Conservation (phyloP, 2,888 invertebrate species). For the Trachelus stipa region DNA sequence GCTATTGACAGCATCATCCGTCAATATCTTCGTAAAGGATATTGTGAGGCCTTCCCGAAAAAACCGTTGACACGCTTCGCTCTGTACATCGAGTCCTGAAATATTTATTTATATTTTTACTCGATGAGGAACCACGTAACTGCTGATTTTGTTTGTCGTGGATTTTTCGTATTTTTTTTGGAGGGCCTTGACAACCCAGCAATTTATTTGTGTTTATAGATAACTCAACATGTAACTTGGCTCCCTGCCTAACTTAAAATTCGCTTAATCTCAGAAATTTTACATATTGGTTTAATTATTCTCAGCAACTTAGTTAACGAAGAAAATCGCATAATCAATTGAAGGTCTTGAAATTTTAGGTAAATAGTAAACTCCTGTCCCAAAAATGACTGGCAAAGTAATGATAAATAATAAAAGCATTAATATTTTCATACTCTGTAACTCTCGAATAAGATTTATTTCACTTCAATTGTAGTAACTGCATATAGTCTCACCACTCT, state of each 20-base stretch:
- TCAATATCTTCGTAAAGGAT: slow-evolving; percentile 96
- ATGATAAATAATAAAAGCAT: background rate
- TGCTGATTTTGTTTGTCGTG: background rate
- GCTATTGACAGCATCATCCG: slow-evolving; percentile 96
- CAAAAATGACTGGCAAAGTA: background rate
- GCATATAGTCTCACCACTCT: no score
- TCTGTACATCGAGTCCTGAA: slow-evolving; percentile 86
- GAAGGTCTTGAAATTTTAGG: background rate
- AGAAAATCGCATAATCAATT: background rate
- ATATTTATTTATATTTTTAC: slow-evolving; percentile 23
- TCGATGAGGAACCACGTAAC: background rate
- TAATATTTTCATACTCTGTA: background rate
- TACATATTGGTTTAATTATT: background rate
- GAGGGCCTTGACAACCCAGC: no score
- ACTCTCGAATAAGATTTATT: background rate
- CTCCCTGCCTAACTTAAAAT: background rate
- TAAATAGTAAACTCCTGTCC: background rate
- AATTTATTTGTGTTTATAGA: no score
- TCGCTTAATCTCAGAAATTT: background rate
- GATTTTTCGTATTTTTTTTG: background rate
- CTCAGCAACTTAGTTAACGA: background rate
- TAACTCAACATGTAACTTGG: no score
- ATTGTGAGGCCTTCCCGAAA: slow-evolving; percentile 93
- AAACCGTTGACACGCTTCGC: slow-evolving; percentile 92
- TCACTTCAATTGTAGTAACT: background rate